A percentile compares a stretch with the other conserved stretches of the same genome.
Conservation (phyloP, 1,140 invertebrate species). For the Cotesia glomerata region DNA sequence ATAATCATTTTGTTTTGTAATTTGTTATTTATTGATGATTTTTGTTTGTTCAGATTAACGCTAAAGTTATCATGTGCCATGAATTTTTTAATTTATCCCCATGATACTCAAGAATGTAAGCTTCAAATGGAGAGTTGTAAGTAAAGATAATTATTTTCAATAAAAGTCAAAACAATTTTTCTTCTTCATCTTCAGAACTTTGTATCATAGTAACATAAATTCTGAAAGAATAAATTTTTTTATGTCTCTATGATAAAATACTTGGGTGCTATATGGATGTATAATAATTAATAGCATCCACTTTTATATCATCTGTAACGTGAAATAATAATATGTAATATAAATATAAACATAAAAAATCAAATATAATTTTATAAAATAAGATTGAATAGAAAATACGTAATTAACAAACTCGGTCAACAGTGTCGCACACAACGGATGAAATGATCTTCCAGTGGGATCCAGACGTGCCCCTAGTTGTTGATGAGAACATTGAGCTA, state of each 20-base stretch:
- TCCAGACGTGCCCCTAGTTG: constrained; percentile 84
- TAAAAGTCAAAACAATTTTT: neutral
- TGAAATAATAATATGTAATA: neutral
- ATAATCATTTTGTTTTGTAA: too few species aligned
- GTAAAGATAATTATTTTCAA: constrained; percentile 53
- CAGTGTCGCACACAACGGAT: constrained; percentile 89
- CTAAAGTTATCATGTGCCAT: constrained; percentile 85
- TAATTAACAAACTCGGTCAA: constrained; percentile 47
- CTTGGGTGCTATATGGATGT: too few species aligned
- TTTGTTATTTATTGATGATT: neutral
- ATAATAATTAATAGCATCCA: neutral
- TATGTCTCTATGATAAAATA: too few species aligned
- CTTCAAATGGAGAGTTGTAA: constrained; percentile 91
- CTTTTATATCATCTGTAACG: neutral
- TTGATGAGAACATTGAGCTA: constrained; percentile 87
- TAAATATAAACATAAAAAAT: constrained; percentile 13
- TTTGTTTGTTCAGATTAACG: constrained; percentile 69
- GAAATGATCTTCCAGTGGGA: constrained; percentile 92
- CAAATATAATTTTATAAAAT: constrained; percentile 2
- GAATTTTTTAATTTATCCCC: constrained; percentile 91
- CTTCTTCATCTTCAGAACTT: too few species aligned
- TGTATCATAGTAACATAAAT: too few species aligned
- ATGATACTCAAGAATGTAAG: constrained; percentile 90
- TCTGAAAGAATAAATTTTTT: too few species aligned
- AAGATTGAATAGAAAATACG: constrained; percentile 7